phyloP scores from a whole-genome alignment of 1,140 invertebrate species.

The Aphis gossypii region DNA sequence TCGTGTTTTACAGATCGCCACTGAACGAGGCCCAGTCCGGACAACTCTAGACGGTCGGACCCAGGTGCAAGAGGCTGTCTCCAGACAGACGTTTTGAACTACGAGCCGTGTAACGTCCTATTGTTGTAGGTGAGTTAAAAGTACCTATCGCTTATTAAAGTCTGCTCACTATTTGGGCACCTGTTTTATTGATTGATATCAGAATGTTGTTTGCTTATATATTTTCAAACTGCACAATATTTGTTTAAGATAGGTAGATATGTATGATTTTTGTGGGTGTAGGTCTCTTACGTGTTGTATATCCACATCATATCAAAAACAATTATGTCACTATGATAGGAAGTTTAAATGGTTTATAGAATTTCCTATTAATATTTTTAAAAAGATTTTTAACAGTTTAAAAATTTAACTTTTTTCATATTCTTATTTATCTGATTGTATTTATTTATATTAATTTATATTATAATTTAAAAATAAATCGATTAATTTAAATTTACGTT shows the following conservation, averaged over 20 bases:
- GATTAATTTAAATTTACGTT: too few relatives aligned
- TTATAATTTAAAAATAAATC: too few relatives aligned
- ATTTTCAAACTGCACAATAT: neutral
- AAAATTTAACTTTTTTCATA: neutral
- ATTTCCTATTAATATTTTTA: neutral
- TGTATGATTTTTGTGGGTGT: neutral
- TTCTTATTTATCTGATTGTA: neutral
- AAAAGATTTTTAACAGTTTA: neutral
- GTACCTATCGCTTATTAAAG: neutral
- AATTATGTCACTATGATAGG: neutral
- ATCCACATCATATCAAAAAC: neutral
- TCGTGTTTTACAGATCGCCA: neutral
- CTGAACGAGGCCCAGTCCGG: neutral
- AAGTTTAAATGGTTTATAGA: neutral
- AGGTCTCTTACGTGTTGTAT: neutral
- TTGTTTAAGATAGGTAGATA: neutral
- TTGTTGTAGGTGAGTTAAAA: neutral
- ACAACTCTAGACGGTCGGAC: neutral
- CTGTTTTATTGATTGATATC: neutral
- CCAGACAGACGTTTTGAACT: neutral
- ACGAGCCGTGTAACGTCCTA: neutral
- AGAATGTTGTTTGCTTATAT: neutral
- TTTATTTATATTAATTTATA: neutral
- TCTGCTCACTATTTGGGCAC: neutral
- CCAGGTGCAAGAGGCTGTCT: neutral